phyloP scores from a whole-genome alignment of 2,113 vertebrate species.

The Hemiscyllium ocellatum region DNA sequence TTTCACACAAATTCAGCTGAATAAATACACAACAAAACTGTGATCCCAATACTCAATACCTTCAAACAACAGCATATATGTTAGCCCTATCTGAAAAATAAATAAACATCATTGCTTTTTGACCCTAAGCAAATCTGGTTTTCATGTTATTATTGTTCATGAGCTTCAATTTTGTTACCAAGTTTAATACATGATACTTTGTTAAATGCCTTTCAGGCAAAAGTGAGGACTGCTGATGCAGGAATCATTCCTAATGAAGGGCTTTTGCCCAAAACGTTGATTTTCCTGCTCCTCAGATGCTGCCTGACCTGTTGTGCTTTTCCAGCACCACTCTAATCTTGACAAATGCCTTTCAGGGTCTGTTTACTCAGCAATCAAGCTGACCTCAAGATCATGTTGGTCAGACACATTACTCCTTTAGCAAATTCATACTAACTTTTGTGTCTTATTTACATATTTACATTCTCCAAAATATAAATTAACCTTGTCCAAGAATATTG shows the following conservation, averaged over 20 bases:
- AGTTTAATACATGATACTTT: not conserved
- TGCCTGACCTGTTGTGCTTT: too few relatives aligned
- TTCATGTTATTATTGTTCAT: not conserved
- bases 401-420: not conserved
- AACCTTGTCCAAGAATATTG: not conserved
- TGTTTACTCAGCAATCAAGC: not conserved
- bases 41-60: too few relatives aligned
- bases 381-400: not conserved
- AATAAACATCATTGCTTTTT: not conserved
- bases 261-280: too few relatives aligned
- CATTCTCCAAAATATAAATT: not conserved
- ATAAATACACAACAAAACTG: too few relatives aligned
- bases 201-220: not conserved
- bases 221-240: too few relatives aligned
- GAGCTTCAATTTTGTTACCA: not conserved
- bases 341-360: not conserved
- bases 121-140: not conserved
- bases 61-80: too few relatives aligned
- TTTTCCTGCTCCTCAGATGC: too few relatives aligned
- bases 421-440: not conserved
- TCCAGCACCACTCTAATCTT: too few relatives aligned
- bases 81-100: too few relatives aligned
- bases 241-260: too few relatives aligned
- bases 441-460: not conserved
- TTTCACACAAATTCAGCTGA: too few relatives aligned